Conservation (phyloP, 2,113 vertebrate species). For the Ceratotherium simum region DNA sequence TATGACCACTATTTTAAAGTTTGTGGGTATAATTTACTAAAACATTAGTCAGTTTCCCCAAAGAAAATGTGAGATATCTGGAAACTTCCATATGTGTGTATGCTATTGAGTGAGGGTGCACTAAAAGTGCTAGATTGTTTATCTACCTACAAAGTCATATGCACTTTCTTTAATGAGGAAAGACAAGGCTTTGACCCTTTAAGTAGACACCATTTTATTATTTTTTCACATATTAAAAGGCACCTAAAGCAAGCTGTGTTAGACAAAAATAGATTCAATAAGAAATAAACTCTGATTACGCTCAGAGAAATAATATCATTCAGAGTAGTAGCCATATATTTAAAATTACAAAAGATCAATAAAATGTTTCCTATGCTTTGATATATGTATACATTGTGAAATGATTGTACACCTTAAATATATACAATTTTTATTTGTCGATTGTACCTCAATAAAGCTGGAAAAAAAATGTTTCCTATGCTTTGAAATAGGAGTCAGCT, state of each 20-base stretch:
- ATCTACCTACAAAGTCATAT: not conserved
- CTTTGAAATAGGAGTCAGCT: not conserved
- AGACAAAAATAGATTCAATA: not conserved
- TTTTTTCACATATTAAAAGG: not conserved
- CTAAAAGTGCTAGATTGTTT: not conserved
- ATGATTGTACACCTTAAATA: not conserved
- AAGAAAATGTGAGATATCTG: not conserved
- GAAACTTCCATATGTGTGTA: not conserved
- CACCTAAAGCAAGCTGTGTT: not conserved
- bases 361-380: not conserved
- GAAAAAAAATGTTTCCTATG: slow-evolving; percentile 10
- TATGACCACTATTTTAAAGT: not conserved
- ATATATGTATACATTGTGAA: not conserved
- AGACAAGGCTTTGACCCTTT: not conserved
- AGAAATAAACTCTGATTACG: not conserved
- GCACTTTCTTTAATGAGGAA: not conserved
- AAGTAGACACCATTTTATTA: not conserved
- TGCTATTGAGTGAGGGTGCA: not conserved
- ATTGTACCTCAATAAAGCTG: not conserved
- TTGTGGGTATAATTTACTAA: not conserved
- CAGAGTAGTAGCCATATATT: slow-evolving; percentile 48
- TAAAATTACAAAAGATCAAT: slow-evolving; percentile 46
- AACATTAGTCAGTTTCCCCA: not conserved
- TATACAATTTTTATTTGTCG: not conserved
- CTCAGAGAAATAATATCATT: not conserved